These are phyloP conservation scores for Colostygia pectinataria DNA, from an alignment of 2,888 invertebrate species.

Conservation along the genomic window DNA sequence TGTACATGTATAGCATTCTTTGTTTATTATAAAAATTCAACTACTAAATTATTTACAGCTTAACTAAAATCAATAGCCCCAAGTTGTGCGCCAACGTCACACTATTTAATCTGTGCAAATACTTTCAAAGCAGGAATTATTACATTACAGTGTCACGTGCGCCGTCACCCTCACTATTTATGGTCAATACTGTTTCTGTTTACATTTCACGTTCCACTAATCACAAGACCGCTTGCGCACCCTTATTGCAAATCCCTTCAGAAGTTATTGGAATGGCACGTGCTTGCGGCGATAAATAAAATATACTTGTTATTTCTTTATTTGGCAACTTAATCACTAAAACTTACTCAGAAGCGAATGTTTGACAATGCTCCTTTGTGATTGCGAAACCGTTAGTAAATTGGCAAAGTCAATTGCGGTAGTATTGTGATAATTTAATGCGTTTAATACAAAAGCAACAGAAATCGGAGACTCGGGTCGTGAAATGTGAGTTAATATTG, in stretches of 20 bases:
- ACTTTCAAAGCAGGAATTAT: conserved; percentile 29
- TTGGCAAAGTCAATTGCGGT: conserved; percentile 1
- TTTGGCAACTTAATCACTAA: conserved; percentile 17
- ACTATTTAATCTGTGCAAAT: conserved; percentile 12
- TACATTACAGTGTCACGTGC: conserved; percentile 24
- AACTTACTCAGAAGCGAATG: conserved; percentile 9
- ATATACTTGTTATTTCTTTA: conserved; percentile 21
- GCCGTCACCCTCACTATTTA: conserved; percentile 33
- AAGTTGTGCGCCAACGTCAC: conserved; percentile 44
- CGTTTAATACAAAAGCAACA: conserved; percentile 26
- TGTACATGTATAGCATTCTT: too few species aligned
- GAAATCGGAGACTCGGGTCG: conserved; percentile 42
- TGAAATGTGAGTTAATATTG: conserved; percentile 45
- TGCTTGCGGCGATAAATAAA: conserved; percentile 28
- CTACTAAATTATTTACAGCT: too few species aligned
- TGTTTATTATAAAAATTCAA: too few species aligned
- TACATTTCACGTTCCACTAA: conserved; percentile 56
- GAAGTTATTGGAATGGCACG: conserved; percentile 28
- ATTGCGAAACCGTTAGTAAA: conserved; percentile 14
- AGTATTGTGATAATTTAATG: conserved; percentile 7
- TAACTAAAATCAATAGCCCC: conserved; percentile 30
- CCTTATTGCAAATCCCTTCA: conserved; percentile 34
- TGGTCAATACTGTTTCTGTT: conserved; percentile 47
- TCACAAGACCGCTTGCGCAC: conserved; percentile 36
- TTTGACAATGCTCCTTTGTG: conserved; percentile 4